A percentile compares a stretch with the other conserved stretches of the same genome.
These are phyloP conservation scores for Lingula anatina DNA, from an alignment of 2,888 invertebrate species.

Conservation along the genomic window DNA sequence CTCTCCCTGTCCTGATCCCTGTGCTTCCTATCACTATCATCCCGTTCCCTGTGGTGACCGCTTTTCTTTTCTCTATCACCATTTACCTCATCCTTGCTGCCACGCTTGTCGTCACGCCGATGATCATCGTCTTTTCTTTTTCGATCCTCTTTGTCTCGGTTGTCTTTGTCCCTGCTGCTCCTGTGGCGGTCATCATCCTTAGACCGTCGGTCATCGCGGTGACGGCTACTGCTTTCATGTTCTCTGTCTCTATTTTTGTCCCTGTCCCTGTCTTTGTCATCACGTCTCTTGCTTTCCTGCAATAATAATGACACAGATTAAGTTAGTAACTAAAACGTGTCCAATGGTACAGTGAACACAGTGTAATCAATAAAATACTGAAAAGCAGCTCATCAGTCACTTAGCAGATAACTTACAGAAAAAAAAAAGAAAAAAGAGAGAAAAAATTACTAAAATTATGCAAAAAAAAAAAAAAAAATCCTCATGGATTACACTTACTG, in stretches of 20 bases:
- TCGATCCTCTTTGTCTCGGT: constrained; percentile 12
- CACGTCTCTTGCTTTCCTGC: constrained; percentile 7
- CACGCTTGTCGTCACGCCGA: background rate
- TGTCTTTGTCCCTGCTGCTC: constrained; percentile 4
- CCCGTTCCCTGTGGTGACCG: background rate
- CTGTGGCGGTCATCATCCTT: constrained; percentile 11
- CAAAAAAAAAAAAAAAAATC: no score
- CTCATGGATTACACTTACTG: no score
- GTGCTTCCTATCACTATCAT: constrained; percentile 3
- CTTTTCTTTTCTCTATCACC: constrained; percentile 1
- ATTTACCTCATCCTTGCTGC: background rate
- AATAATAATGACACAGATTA: no score
- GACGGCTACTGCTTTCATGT: constrained; percentile 8
- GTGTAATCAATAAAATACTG: no score
- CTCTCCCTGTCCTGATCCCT: constrained; percentile 14
- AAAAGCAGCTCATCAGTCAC: no score
- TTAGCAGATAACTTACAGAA: no score
- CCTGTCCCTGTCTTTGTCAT: constrained; percentile 6
- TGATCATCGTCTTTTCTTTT: constrained; percentile 16
- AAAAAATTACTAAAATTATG: no score
- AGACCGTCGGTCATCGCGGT: constrained; percentile 9
- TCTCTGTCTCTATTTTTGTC: constrained; percentile 10
- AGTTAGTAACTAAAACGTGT: no score
- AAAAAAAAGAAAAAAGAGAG: no score
- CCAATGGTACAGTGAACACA: no score